These are phyloP conservation scores for Emydura subglobosa DNA, from an alignment of 2,113 vertebrate species.

Conservation along the genomic window DNA sequence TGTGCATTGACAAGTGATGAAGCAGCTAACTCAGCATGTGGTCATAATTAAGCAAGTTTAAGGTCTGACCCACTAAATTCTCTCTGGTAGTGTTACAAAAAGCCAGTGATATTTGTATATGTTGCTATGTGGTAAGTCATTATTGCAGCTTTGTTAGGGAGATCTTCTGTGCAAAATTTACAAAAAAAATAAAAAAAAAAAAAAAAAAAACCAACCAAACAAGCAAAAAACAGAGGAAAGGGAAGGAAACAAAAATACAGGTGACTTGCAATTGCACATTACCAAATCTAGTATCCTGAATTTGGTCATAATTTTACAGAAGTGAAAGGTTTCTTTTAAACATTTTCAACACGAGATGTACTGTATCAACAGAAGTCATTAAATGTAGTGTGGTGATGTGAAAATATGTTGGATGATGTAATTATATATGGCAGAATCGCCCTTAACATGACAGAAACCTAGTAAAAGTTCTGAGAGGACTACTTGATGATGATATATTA, in stretches of 20 bases:
- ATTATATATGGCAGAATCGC: neutral
- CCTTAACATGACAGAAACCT: neutral
- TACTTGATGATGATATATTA: neutral
- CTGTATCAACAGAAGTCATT: neutral
- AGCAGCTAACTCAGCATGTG: neutral
- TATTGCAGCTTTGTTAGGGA: neutral
- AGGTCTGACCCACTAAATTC: neutral
- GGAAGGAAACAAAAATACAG: neutral
- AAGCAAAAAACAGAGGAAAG: neutral
- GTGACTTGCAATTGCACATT: neutral
- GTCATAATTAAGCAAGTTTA: neutral
- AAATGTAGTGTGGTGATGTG: neutral
- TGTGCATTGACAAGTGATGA: neutral
- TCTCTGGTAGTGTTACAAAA: neutral
- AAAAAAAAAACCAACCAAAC: neutral
- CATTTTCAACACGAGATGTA: neutral
- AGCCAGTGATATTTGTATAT: neutral
- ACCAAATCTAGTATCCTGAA: neutral
- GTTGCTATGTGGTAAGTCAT: neutral
- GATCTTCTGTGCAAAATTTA: neutral
- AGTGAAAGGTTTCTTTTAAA: neutral
- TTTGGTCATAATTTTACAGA: neutral
- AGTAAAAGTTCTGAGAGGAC: neutral
- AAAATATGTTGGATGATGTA: slow-evolving; percentile 1
- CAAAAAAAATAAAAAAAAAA: neutral